Evolutionary conservation across 2,888 invertebrate species (phyloP).

Genomic region (Luperina nickerlii): DNA sequence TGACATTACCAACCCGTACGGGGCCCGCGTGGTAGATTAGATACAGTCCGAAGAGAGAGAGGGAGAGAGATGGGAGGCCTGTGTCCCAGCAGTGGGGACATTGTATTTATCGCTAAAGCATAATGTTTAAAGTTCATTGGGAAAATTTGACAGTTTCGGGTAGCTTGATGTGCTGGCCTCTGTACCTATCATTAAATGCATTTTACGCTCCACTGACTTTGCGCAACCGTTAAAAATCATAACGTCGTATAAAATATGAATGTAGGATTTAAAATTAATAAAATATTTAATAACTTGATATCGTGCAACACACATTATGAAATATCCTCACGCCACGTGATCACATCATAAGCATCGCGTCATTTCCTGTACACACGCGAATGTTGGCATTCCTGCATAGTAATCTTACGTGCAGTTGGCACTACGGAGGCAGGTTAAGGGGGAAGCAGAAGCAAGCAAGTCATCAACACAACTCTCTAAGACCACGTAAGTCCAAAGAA

Average conservation of each 20-base stretch:
- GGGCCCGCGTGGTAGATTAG: not conserved
- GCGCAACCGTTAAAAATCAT: slow-evolving; percentile 3
- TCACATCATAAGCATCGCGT: slow-evolving; percentile 56
- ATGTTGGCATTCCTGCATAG: slow-evolving; percentile 66
- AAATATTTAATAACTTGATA: slow-evolving; percentile 9
- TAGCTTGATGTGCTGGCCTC: too few species aligned
- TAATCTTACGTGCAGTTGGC: slow-evolving; percentile 51
- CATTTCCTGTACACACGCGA: slow-evolving; percentile 64
- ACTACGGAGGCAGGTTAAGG: slow-evolving; percentile 12
- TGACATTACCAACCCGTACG: not conserved
- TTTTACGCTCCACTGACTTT: slow-evolving; percentile 1
- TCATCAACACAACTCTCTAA: too few species aligned
- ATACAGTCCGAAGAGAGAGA: not conserved
- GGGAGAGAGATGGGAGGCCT: not conserved
- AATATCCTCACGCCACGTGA: slow-evolving; percentile 64
- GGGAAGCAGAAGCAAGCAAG: too few species aligned
- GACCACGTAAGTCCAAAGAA: too few species aligned
- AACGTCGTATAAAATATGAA: slow-evolving; percentile 10
- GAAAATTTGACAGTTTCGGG: too few species aligned
- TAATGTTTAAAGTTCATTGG: too few species aligned
- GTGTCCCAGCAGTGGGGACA: not conserved
- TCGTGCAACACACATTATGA: slow-evolving; percentile 46
- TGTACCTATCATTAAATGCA: not conserved
- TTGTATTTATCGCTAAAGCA: too few species aligned
- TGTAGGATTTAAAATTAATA: slow-evolving; percentile 10